A percentile compares a stretch with the other conserved stretches of the same genome.
Conservation (phyloP, 2,797 vertebrate species). For the Hydrophis major region DNA sequence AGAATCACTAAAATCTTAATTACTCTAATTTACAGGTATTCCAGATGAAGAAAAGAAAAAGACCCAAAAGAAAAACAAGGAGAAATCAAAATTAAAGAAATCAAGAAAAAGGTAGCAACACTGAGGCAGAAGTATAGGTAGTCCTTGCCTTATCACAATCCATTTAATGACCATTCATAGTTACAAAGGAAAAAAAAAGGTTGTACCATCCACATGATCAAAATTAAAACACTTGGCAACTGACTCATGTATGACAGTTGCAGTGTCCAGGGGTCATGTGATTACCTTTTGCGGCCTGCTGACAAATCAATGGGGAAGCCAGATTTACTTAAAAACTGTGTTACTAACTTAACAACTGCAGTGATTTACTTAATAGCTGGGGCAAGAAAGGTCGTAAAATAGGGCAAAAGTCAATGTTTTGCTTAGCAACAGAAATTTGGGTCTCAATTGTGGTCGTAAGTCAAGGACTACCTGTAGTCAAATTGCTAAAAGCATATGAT, state of each 20-base stretch:
- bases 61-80: slow-evolving; percentile 72
- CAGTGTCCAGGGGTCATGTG: background rate
- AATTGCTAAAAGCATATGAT: background rate
- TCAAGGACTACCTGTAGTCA: background rate
- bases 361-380: background rate
- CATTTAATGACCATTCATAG: background rate
- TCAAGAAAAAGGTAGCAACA: slow-evolving; percentile 68
- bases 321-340: background rate
- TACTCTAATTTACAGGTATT: slow-evolving; percentile 59
- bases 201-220: background rate
- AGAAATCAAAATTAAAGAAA: slow-evolving; percentile 74
- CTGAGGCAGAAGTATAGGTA: background rate
- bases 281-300: background rate
- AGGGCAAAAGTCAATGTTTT: background rate
- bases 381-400: background rate
- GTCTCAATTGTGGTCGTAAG: background rate
- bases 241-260: background rate
- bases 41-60: slow-evolving; percentile 76
- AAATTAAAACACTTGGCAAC: background rate
- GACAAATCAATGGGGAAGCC: background rate
- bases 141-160: background rate
- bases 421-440: background rate
- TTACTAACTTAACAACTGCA: background rate
- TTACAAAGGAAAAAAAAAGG: background rate
- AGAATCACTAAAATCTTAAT: background rate